phyloP scores from a whole-genome alignment of 2,888 invertebrate genomes.

The Allygus modestus region DNA sequence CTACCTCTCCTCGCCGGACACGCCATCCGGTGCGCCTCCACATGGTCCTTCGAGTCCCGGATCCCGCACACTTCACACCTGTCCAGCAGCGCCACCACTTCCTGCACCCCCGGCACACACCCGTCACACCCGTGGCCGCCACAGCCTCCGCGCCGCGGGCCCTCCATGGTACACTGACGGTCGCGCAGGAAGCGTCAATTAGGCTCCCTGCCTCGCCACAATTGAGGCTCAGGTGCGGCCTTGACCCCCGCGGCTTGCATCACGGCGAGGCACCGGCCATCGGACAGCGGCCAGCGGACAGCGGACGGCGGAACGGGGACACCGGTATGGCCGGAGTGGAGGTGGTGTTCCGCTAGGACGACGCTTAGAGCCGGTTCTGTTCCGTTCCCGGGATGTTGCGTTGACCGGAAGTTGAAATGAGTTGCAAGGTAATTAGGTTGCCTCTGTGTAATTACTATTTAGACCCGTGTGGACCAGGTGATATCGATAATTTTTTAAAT shows the following conservation, averaged over 20 bases:
- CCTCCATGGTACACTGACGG: constrained; percentile 2
- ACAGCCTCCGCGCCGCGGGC: no score
- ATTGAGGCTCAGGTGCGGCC: not conserved
- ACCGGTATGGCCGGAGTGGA: not conserved
- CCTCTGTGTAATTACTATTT: no score
- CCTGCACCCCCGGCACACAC: constrained; percentile 19
- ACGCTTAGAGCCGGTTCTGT: no score
- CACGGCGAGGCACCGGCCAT: not conserved
- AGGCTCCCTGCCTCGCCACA: not conserved
- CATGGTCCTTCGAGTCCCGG: not conserved
- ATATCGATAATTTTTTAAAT: no score
- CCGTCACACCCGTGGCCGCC: not conserved
- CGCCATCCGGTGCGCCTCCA: not conserved
- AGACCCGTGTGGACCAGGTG: no score
- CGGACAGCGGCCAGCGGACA: not conserved
- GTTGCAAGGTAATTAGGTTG: no score
- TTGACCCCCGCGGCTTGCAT: not conserved
- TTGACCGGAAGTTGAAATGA: no score
- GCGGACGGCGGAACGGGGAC: not conserved
- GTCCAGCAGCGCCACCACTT: constrained; percentile 23
- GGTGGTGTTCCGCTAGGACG: no score
- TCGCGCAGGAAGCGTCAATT: constrained; percentile 24
- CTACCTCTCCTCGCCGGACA: not conserved
- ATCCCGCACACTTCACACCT: constrained; percentile 11
- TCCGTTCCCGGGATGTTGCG: no score